Percentiles rank a stretch among this genome's conserved stretches.
Evolutionary conservation across 2,888 invertebrate species (phyloP).

Genomic region (Protonemura montana): DNA sequence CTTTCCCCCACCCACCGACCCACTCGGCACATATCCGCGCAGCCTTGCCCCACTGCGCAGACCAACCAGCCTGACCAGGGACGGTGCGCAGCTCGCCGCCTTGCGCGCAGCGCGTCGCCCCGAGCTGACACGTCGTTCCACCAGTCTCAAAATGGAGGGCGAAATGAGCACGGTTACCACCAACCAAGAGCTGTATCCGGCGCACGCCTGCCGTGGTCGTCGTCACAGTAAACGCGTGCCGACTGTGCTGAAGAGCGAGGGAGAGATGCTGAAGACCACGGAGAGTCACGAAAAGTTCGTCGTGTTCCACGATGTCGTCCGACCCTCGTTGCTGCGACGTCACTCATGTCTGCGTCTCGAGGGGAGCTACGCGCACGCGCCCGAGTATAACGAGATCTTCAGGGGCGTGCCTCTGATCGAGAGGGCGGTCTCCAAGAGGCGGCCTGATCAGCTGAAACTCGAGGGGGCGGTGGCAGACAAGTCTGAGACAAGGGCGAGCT

Average conservation of each 20-base stretch:
- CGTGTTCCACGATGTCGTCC: slow-evolving; percentile 57
- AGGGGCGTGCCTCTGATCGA: slow-evolving; percentile 59
- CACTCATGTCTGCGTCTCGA: slow-evolving; percentile 62
- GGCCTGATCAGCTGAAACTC: slow-evolving; percentile 35
- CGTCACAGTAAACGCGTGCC: slow-evolving; percentile 19
- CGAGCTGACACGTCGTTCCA: slow-evolving; percentile 56
- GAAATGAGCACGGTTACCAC: slow-evolving; percentile 62
- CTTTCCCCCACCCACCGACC: slow-evolving; percentile 22
- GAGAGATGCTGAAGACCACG: slow-evolving; percentile 60
- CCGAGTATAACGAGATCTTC: slow-evolving; percentile 61
- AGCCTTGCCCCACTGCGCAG: slow-evolving; percentile 50
- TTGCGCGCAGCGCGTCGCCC: slow-evolving; percentile 54
- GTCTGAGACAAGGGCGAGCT: slow-evolving; percentile 41
- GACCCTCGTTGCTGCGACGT: slow-evolving; percentile 58
- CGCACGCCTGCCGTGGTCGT: slow-evolving; percentile 54
- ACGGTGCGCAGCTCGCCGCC: slow-evolving; percentile 51
- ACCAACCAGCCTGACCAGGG: slow-evolving; percentile 54
- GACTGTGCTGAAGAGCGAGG: slow-evolving; percentile 59
- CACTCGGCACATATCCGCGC: slow-evolving; percentile 31
- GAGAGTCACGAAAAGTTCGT: slow-evolving; percentile 62
- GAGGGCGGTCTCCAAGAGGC: slow-evolving; percentile 56
- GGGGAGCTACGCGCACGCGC: slow-evolving; percentile 59
- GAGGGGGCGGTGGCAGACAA: slow-evolving; percentile 40
- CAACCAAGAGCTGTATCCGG: slow-evolving; percentile 60
- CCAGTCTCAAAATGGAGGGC: slow-evolving; percentile 61